A percentile compares a stretch with the other conserved stretches of the same genome.
phyloP scores from a whole-genome alignment of 2,888 invertebrate species.

The Sicus ferrugineus region DNA sequence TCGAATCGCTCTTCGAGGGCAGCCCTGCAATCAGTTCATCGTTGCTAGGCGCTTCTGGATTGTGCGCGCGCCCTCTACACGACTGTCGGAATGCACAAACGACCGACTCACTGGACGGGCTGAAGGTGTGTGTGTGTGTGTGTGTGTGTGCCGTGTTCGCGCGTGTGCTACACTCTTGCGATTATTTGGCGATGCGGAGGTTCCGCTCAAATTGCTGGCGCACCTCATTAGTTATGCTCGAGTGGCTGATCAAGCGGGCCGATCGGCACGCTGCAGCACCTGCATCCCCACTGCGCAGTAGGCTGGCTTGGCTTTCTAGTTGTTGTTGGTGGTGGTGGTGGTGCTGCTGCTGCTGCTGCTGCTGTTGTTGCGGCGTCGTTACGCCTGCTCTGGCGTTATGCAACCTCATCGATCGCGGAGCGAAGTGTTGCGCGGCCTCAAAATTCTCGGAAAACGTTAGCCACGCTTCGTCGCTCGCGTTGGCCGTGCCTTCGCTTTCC shows the following conservation, averaged over 20 bases:
- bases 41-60: conserved; percentile 19
- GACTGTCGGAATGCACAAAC: not conserved
- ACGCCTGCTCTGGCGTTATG: not conserved
- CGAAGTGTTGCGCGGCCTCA: conserved; percentile 2
- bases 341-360: not conserved
- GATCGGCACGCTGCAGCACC: not conserved
- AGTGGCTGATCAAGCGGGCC: conserved; percentile 18
- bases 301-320: not conserved
- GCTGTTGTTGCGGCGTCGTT: not conserved
- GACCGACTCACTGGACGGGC: not conserved
- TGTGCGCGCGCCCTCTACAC: not conserved
- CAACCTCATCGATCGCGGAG: not conserved
- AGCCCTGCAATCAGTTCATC: conserved; percentile 32
- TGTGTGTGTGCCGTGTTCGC: conserved; percentile 7
- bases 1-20: conserved; percentile 39
- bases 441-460: conserved; percentile 31
- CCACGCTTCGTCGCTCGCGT: not conserved
- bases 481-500: not conserved
- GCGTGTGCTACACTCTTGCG: conserved; percentile 24
- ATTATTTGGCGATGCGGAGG: conserved; percentile 25
- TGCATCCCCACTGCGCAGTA: not conserved
- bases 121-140: no score
- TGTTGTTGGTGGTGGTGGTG: not conserved
- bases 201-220: conserved; percentile 32
- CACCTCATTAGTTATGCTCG: conserved; percentile 36